Conservation (phyloP, 35 echinoderm and acorn worm genomes). For the Holothuria glaberrima region DNA sequence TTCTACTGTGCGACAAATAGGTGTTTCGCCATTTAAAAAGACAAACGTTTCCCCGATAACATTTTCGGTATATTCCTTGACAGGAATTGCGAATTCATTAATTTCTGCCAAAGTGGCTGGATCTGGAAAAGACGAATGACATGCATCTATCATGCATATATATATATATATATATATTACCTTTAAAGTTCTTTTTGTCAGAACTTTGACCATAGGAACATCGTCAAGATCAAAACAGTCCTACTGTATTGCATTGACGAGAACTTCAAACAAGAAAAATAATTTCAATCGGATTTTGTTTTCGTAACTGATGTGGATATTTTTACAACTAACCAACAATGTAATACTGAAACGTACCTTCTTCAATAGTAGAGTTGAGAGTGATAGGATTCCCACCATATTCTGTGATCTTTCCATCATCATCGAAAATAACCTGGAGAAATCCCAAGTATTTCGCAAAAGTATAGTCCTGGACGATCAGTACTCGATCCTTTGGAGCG, state of each 20-base stretch:
- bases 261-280: too few relatives aligned
- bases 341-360: constrained; percentile 69
- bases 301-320: too few relatives aligned
- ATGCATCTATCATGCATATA: too few relatives aligned
- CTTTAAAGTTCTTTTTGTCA: too few relatives aligned
- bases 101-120: constrained; percentile 26
- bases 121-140: constrained; percentile 22
- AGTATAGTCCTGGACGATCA: constrained; percentile 89
- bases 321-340: too few relatives aligned
- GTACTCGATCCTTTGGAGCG: constrained; percentile 41
- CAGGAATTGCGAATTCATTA: neutral
- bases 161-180: too few relatives aligned
- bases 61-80: neutral
- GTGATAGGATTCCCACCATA: constrained; percentile 84
- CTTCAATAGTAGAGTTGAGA: constrained; percentile 56
- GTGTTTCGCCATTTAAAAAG: constrained; percentile 32
- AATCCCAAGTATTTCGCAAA: constrained; percentile 93
- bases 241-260: too few relatives aligned
- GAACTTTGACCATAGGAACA: too few relatives aligned
- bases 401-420: constrained; percentile 64
- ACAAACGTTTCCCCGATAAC: constrained; percentile 18
- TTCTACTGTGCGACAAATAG: constrained; percentile 59
- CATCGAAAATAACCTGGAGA: constrained; percentile 87
- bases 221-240: too few relatives aligned
- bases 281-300: too few relatives aligned